phyloP scores from a whole-genome alignment of 2,797 vertebrate genomes.

The Pantherophis alleghaniensis region DNA sequence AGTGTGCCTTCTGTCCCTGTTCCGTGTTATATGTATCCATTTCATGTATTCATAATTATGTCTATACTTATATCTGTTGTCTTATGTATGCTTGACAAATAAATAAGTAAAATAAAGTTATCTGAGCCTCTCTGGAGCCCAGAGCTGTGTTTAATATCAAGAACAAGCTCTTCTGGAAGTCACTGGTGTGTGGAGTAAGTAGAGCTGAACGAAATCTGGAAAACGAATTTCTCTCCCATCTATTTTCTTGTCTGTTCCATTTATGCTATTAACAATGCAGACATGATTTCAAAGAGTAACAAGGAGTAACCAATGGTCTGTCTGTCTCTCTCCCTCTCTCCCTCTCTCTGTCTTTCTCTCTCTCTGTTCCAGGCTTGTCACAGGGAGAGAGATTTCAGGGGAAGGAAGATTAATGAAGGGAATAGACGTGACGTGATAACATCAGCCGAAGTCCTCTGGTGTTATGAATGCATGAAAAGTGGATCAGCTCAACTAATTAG shows the following conservation, averaged over 20 bases:
- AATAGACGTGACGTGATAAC: slow-evolving; percentile 36
- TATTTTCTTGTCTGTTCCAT: slow-evolving; percentile 17
- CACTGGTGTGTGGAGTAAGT: slow-evolving; percentile 37
- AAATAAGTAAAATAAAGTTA: slow-evolving; percentile 9
- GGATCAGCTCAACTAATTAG: slow-evolving; percentile 31
- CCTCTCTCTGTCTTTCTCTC: background rate
- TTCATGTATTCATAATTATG: too few relatives aligned
- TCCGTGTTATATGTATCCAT: too few relatives aligned
- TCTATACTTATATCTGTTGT: too few relatives aligned
- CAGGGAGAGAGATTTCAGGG: slow-evolving; percentile 20
- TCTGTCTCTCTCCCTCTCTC: background rate
- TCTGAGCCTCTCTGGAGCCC: slow-evolving; percentile 42
- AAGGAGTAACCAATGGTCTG: slow-evolving; percentile 6
- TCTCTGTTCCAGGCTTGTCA: slow-evolving; percentile 19
- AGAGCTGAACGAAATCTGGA: slow-evolving; percentile 52
- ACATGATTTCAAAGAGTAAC: slow-evolving; percentile 41
- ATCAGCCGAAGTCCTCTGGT: slow-evolving; percentile 36
- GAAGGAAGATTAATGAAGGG: slow-evolving; percentile 41
- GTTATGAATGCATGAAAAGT: slow-evolving; percentile 25
- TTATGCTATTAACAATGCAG: slow-evolving; percentile 58
- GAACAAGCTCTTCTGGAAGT: slow-evolving; percentile 58
- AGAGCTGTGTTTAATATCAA: slow-evolving; percentile 59
- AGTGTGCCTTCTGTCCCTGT: too few relatives aligned
- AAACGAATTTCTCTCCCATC: slow-evolving; percentile 39
- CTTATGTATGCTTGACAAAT: too few relatives aligned